Conservation (phyloP, 92 coral and sea anemone species). For the Epizoanthus rinbou region DNA sequence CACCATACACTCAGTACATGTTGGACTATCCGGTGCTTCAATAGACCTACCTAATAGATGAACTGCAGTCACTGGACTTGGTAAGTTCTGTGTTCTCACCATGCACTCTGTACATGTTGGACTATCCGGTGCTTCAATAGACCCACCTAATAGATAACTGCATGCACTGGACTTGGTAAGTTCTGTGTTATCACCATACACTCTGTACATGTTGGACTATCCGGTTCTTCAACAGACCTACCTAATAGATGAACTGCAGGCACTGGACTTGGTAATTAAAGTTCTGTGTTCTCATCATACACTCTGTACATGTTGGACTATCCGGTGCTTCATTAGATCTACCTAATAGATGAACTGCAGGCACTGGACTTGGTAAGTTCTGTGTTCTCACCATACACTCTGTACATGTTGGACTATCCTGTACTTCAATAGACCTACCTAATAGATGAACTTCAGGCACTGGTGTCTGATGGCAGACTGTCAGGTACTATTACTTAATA, state of each 20-base stretch:
- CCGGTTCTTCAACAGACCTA: no score
- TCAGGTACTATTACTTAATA: not conserved
- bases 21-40: conserved; percentile 89
- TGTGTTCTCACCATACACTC: no score
- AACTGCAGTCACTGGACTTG: conserved; percentile 76
- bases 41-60: conserved; percentile 70
- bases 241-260: no score
- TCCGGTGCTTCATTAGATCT: no score
- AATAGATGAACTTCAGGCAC: conserved; percentile 67
- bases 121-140: conserved; percentile 84
- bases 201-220: no score
- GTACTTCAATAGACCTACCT: conserved; percentile 80
- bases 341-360: no score
- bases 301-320: no score
- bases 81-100: conserved; percentile 72
- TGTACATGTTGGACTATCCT: no score
- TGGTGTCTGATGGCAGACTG: not conserved
- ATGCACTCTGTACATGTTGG: no score
- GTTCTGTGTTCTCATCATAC: no score
- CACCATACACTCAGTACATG: conserved; percentile 86
- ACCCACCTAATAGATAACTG: conserved; percentile 68
- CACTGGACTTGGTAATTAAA: no score
- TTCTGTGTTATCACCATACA: conserved; percentile 88
- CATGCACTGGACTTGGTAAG: conserved; percentile 83
- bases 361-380: no score